Percentiles rank a stretch among this genome's conserved stretches.
These are phyloP conservation scores for Pyrgilauda ruficollis DNA, from an alignment of 2,113 vertebrate species.

Conservation along the genomic window DNA sequence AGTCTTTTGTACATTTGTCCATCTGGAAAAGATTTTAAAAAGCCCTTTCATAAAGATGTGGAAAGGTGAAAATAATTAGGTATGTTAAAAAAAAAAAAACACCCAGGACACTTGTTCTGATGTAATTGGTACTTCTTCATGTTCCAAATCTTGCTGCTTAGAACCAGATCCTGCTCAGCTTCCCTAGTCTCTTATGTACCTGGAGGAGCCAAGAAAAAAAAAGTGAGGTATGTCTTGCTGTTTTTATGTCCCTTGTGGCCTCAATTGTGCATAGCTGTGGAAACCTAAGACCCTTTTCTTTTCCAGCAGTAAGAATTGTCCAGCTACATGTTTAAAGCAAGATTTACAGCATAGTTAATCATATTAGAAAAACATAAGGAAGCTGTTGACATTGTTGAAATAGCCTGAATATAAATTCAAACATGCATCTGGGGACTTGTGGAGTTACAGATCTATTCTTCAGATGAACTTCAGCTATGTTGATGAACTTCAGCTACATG, in stretches of 20 bases:
- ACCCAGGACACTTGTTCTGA: neutral
- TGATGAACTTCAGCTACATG: neutral
- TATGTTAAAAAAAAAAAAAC: neutral
- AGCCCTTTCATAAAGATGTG: neutral
- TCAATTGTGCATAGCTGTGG: neutral
- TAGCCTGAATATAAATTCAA: neutral
- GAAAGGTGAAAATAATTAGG: neutral
- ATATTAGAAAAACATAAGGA: neutral
- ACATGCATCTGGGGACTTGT: neutral
- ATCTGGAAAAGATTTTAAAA: neutral
- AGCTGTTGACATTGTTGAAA: neutral
- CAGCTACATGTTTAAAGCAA: neutral
- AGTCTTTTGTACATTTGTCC: neutral
- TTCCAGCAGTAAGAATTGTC: neutral
- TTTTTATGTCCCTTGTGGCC: neutral
- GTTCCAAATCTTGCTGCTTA: neutral
- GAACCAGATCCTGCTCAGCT: neutral
- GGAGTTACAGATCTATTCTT: neutral
- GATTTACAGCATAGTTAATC: neutral
- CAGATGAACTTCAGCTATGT: neutral
- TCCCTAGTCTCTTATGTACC: neutral
- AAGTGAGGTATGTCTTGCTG: neutral
- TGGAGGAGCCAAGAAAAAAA: neutral
- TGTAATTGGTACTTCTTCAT: neutral
- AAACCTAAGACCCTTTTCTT: neutral